A percentile compares a stretch with the other conserved stretches of the same genome.
phyloP scores from a whole-genome alignment of 2,797 vertebrate species.

The Chiloscyllium punctatum region DNA sequence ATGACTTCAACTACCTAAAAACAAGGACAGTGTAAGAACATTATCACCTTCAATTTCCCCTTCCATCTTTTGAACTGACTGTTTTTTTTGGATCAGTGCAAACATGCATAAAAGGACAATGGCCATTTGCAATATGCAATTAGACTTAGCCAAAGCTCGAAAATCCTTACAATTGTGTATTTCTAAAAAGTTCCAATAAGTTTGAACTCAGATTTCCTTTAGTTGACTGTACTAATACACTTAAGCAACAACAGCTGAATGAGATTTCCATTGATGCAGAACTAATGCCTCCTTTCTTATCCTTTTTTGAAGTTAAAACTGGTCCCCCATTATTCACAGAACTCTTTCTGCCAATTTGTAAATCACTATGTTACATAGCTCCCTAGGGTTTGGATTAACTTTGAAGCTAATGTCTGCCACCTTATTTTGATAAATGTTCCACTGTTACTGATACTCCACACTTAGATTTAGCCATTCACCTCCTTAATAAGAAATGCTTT shows the following conservation, averaged over 20 bases:
- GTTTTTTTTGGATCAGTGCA: neutral
- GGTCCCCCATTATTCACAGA: neutral
- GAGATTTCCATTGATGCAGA: neutral
- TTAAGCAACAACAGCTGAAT: neutral
- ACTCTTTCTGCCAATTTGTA: slow-evolving; percentile 3
- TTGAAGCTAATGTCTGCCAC: neutral
- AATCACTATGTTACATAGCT: neutral
- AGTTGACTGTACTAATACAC: neutral
- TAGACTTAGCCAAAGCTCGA: neutral
- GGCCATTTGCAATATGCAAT: neutral
- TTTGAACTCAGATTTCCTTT: neutral
- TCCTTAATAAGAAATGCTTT: neutral
- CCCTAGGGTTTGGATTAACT: slow-evolving; percentile 4
- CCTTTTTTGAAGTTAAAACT: neutral
- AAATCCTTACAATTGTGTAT: neutral
- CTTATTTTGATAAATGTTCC: neutral
- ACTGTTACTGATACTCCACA: neutral
- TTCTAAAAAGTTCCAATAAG: neutral
- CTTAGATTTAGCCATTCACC: neutral
- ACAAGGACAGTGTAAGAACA: neutral
- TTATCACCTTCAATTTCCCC: neutral
- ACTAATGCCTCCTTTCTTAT: neutral
- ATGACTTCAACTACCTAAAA: neutral
- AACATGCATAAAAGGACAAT: neutral
- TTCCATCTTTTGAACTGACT: neutral